Base-by-base conservation (phyloP, 2,113 vertebrate species). In the Suricata suricatta region DNA sequence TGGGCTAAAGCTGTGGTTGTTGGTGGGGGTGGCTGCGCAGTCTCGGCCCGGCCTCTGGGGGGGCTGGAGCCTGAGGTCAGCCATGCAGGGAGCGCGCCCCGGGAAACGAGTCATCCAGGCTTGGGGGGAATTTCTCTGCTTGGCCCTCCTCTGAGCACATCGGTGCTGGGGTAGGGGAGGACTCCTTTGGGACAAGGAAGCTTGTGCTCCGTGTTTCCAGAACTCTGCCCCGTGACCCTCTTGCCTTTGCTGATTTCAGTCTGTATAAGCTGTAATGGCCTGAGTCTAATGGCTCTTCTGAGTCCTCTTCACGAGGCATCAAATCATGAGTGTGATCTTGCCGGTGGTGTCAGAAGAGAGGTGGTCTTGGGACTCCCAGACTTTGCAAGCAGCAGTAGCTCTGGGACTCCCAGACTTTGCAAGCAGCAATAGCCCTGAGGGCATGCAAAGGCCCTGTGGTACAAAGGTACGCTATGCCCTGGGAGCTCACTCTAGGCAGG, bases 41-140 rank as follows among this genome's bases (percentile, higher is more conserved):
- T 69, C 16, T n/a, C 66, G 3, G 31, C 68, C 72, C 5, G 11
- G 27, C 85, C 68, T 29, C 85, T 38, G 47, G 47, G 31, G 68
- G 50, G 25, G 25, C n/a, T 9, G 23, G 4, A 38, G 85, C 25
- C 50, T 69, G 23, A 69, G 66, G 50, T 41, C 23, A 54, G 7
- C 16, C 23, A 1, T 7, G 66, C 0, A 0, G 3, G 2, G 9
- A 52, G 33, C 29, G 47, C 38, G n/a, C 25, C 47, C 2, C 1
- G 52, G 13, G 19, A 54, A 88, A 17, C 33, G 29, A 25, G 44
- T 1, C 10, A 3, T 54, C 25, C 29, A 8, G 16, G 47, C 47
- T 54, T 16, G 23, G 47, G n/a, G 47, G 7, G n/a, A 38, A 23
- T n/a, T 1, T 4, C n/a, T 38, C 50, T 7, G 33, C 10, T 2